Percentiles rank a stretch among this genome's conserved stretches.
These are phyloP conservation scores for Napeogenes inachia DNA, from an alignment of 2,888 invertebrate species.

Conservation along the genomic window DNA sequence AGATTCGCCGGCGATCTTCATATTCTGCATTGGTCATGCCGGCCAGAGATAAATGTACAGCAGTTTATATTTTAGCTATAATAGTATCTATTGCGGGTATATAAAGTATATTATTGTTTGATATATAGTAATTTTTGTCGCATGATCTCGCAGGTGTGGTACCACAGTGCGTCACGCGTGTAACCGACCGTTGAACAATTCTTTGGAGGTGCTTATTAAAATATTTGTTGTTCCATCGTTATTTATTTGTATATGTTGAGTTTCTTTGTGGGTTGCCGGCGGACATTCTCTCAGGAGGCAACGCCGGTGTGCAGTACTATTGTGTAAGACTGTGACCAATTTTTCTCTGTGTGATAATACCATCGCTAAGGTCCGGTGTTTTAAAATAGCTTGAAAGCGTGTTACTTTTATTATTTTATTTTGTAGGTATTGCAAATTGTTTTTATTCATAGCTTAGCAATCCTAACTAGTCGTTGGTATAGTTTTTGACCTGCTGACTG, in stretches of 20 bases:
- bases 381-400: slow-evolving; percentile 13
- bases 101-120: slow-evolving; percentile 31
- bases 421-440: background rate
- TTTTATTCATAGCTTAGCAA: background rate
- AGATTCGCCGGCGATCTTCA: slow-evolving; percentile 57
- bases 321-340: slow-evolving; percentile 67
- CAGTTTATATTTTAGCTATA: slow-evolving; percentile 32
- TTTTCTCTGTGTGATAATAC: slow-evolving; percentile 59
- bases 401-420: background rate
- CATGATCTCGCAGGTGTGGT: slow-evolving; percentile 34
- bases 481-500: too few relatives aligned
- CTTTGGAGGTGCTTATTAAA: slow-evolving; percentile 74
- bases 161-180: slow-evolving; percentile 56
- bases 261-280: slow-evolving; percentile 64
- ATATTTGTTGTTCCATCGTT: slow-evolving; percentile 75
- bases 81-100: slow-evolving; percentile 29
- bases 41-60: slow-evolving; percentile 31
- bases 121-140: slow-evolving; percentile 21
- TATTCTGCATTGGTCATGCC: slow-evolving; percentile 65
- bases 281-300: slow-evolving; percentile 52
- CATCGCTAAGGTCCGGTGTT: slow-evolving; percentile 46
- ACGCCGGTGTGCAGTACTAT: slow-evolving; percentile 46
- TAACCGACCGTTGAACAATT: slow-evolving; percentile 67
- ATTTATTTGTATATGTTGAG: slow-evolving; percentile 72
- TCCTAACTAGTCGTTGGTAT: too few relatives aligned